These are phyloP conservation scores for Frankliniella intonsa DNA, from an alignment of 2,888 invertebrate species.

Conservation along the genomic window DNA sequence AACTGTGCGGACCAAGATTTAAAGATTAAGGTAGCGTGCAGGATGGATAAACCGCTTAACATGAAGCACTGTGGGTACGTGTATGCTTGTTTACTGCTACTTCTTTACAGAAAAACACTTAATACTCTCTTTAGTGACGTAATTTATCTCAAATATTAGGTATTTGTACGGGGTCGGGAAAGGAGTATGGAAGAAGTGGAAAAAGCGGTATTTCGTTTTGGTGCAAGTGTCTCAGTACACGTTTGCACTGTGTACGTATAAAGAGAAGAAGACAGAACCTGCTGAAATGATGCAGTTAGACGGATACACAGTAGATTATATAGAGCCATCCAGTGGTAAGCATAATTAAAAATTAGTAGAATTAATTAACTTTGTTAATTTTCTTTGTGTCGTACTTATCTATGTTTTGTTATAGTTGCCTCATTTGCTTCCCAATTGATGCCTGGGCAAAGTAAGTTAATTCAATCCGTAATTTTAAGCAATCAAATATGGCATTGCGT, in stretches of 20 bases:
- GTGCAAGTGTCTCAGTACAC: conserved; percentile 99
- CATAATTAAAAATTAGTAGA: conserved; percentile 32
- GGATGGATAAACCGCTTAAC: conserved; percentile 98
- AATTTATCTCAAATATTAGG: conserved; percentile 46
- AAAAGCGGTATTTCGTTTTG: conserved; percentile 94
- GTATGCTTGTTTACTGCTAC: conserved; percentile 28
- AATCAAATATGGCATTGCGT: no score
- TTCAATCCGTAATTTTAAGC: background rate
- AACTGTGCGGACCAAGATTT: conserved; percentile 93
- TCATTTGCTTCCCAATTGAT: conserved; percentile 20
- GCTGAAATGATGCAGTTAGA: conserved; percentile 99
- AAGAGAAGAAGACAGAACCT: conserved; percentile 98
- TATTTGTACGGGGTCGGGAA: conserved; percentile 91
- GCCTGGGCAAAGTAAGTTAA: background rate
- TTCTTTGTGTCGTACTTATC: conserved; percentile 28
- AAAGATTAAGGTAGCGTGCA: conserved; percentile 92
- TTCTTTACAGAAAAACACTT: background rate
- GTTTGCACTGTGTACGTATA: conserved; percentile 98
- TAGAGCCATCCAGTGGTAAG: conserved; percentile 89
- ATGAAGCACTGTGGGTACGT: conserved; percentile 96
- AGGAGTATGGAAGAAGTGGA: conserved; percentile 99
- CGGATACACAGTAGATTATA: conserved; percentile 98
- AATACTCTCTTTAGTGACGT: conserved; percentile 15
- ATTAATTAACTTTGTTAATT: conserved; percentile 14
- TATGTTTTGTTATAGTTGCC: background rate